A percentile compares a stretch with the other conserved stretches of the same genome.
phyloP scores from a whole-genome alignment of 2,113 vertebrate species.

The Rallus limicola region DNA sequence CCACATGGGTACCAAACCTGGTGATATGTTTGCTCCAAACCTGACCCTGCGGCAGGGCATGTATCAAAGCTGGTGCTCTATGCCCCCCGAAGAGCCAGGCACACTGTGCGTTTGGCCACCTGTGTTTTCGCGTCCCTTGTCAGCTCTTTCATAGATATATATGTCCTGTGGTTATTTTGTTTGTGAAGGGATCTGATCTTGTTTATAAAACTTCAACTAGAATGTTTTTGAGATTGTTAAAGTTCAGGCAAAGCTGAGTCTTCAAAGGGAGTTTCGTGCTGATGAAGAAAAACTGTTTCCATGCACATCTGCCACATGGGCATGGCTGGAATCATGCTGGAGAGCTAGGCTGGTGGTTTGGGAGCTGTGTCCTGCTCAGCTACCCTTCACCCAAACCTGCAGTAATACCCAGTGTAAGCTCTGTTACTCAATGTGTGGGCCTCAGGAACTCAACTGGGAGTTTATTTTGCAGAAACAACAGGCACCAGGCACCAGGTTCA shows the following conservation, averaged over 20 bases:
- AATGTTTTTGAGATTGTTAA: neutral
- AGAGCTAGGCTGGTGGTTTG: neutral
- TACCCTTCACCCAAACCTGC: neutral
- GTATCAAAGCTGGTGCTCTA: neutral
- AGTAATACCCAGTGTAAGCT: neutral
- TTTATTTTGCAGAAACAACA: neutral
- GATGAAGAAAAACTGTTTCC: neutral
- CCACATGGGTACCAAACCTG: neutral
- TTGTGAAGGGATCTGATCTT: neutral
- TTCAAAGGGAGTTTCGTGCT: neutral
- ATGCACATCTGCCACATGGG: accelerated
- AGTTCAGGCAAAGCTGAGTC: neutral
- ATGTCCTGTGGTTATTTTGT: neutral
- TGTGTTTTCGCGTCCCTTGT: neutral
- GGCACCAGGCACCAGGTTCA: neutral
- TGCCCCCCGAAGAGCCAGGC: neutral
- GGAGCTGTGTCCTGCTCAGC: neutral
- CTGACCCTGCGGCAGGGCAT: neutral
- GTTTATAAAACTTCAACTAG: neutral
- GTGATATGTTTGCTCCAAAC: neutral
- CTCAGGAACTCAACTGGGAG: neutral
- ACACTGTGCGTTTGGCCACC: neutral
- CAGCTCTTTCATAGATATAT: neutral
- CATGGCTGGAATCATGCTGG: neutral
- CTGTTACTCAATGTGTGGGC: neutral